Percentiles rank a stretch among this genome's conserved stretches.
Evolutionary conservation across 2,113 vertebrate genomes (phyloP).

Genomic region (Charina bottae): DNA sequence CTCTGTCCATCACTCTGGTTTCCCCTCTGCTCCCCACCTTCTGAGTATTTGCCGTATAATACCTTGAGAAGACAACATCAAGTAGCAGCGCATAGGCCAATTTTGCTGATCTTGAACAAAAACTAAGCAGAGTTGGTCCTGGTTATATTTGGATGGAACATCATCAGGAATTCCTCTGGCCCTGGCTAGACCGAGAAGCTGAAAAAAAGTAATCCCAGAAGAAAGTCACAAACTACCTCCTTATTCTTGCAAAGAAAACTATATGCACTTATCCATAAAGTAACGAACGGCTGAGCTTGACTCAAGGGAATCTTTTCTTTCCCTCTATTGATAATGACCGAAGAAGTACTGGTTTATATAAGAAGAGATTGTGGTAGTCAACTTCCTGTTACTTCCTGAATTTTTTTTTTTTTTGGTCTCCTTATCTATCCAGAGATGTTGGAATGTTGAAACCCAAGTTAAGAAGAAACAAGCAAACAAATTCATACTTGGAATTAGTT

Average conservation of each 20-base stretch:
- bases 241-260: not conserved
- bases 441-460: not conserved
- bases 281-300: not conserved
- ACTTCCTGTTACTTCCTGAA: not conserved
- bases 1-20: not conserved
- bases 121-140: not conserved
- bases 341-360: not conserved
- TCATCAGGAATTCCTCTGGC: not conserved
- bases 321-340: not conserved
- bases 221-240: not conserved
- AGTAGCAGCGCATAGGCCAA: not conserved
- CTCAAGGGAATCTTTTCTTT: no score
- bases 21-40: not conserved
- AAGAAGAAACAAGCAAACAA: not conserved
- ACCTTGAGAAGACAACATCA: not conserved
- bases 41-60: not conserved
- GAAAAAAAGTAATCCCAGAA: not conserved
- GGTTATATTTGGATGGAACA: not conserved
- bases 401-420: not conserved
- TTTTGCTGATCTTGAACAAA: not conserved
- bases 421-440: not conserved
- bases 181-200: not conserved
- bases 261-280: not conserved
- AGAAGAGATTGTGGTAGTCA: not conserved
- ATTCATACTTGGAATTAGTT: no score